phyloP scores from a whole-genome alignment of 2,888 invertebrate species.

The Tetragonula carbonaria region DNA sequence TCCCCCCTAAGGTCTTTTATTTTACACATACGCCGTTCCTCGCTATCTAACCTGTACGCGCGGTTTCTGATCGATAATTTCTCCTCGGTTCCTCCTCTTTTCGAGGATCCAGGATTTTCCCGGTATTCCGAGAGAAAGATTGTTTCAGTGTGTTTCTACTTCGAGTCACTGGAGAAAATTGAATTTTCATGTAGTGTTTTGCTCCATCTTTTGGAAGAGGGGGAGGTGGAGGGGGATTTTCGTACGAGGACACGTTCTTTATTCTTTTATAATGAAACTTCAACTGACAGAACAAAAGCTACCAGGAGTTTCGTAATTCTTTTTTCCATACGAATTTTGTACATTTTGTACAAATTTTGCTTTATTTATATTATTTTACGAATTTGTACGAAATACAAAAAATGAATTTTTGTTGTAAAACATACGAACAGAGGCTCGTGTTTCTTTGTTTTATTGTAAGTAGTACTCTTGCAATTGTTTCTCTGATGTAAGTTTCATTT shows the following conservation, averaged over 20 bases:
- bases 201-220: background rate
- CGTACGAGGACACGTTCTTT: too few relatives aligned
- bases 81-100: background rate
- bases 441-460: too few relatives aligned
- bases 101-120: constrained; percentile 10
- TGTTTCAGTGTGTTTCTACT: background rate
- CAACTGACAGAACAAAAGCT: background rate
- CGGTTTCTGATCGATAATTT: constrained; percentile 33
- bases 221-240: too few relatives aligned
- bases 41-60: constrained; percentile 42
- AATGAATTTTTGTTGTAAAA: too few relatives aligned
- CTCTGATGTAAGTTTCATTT: too few relatives aligned
- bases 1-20: constrained; percentile 55
- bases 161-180: background rate
- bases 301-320: too few relatives aligned
- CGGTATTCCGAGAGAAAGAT: background rate
- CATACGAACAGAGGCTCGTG: too few relatives aligned
- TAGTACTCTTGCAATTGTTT: too few relatives aligned
- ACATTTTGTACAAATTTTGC: too few relatives aligned
- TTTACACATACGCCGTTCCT: constrained; percentile 33
- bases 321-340: too few relatives aligned
- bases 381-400: too few relatives aligned
- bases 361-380: too few relatives aligned
- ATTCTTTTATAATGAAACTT: background rate
- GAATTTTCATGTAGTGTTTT: background rate